Base-by-base conservation (phyloP, 2,888 invertebrate genomes). In the Abrostola tripartita region DNA sequence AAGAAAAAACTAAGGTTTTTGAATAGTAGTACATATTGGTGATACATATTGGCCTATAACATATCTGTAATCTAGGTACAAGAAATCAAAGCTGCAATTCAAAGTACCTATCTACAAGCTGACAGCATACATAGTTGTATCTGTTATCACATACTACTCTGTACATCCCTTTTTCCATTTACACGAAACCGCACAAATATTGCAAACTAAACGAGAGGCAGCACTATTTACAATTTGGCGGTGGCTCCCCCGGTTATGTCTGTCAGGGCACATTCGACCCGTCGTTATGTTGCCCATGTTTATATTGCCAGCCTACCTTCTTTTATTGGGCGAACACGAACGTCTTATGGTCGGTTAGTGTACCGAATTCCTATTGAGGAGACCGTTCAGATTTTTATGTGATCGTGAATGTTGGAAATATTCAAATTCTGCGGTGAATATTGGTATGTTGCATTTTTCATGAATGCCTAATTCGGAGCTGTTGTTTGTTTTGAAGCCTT, bases 141-240 rank as follows among this genome's bases (percentile, higher is more conserved):
- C 84, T 88, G 68, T 75, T 47, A 12, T 7, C 5, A 1, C 0
- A 6, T 50, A 50, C 7, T 85, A 69, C 77, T 85, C 92, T 93
- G 62, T 71, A 50, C 38, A 72, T 78, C 83, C 85, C 88, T 92
- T 93, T 93, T 94, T 92, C 93, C 93, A 93, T 93, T 94, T 93
- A 84, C 91, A 92, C 90, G 89, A 85, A 86, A 89, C 90, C 92
- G 87, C 92, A 92, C 92, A 92, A 94, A 93, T 93, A 94, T 93
- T 92, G 92, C 92, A 88, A 92, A 91, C 93, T 94, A 94, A 94
- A 93, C 92, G 90, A 88, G 89, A 85, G 88, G 85, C 82, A 85
- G 85, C 89, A 91, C 90, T 93, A 93, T 93, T 94, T 93, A 93
- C 93, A 92, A 91, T 93, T 90, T 89, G 84, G 78, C 86, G 85